Evolutionary conservation across 1,140 invertebrate genomes (phyloP), one percentile per base, ranked within the genome.

Genomic region (Penaeus chinensis): DNA sequence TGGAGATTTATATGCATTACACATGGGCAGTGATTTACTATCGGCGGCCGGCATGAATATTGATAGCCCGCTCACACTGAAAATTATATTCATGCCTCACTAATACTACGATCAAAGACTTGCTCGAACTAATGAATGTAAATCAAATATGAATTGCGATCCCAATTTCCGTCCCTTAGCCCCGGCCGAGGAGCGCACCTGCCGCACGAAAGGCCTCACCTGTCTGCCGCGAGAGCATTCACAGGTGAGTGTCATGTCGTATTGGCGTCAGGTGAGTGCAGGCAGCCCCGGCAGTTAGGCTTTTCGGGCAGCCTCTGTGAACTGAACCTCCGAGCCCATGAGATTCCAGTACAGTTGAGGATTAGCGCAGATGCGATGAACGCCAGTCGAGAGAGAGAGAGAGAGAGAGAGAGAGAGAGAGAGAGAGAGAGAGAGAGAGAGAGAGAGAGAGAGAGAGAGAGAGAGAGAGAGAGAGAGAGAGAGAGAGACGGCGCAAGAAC

Each of bases 41-140:
- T 47, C 32, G 22, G 27, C 32, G 37, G 37, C n/a, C 82, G 42
- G 27, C 42, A 54, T 19, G 82, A 71, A 83, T 83, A 83, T 83
- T 83, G 82, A 83, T 83, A 27, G 82, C 37, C 47, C 37, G 62
- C 24, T 69, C 24, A 37, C 42, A 24, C 65, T 27, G 82, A 54
- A 74, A 47, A 83, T 71, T 54, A 47, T 71, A 65, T 66, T 71
- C n/a, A 18, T 27, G 65, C 66, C 82, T 60, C 66, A 42, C 62
- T 71, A 74, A 24, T 60, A 54, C 66, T 54, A 32, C 65, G 37
- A 83, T 19, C 65, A 54, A 47, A 62, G 47, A 83, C 82, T 54
- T 74, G 27, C 18, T 47, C 81, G 24, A n/a, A 16, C 82, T 83
- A 83, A 83, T 83, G 82, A 74, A 61, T 54, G 82, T 74, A 83